Conservation (phyloP, 2,888 invertebrate species). For the Cinara cedri region DNA sequence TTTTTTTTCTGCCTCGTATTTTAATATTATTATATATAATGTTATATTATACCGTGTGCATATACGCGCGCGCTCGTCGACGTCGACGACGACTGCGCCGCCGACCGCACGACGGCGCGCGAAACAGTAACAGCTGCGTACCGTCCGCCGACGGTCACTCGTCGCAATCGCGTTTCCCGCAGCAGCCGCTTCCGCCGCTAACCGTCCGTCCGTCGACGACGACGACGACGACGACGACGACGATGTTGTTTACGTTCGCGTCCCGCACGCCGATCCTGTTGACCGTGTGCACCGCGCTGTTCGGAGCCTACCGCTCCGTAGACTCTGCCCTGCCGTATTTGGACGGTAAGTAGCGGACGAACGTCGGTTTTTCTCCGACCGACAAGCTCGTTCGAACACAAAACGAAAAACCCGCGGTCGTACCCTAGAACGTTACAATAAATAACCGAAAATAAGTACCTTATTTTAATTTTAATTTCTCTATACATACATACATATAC, state of each 20-base stretch:
- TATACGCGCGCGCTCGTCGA: slow-evolving; percentile 9
- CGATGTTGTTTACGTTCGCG: slow-evolving; percentile 2
- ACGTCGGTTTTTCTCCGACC: neutral
- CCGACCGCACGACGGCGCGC: slow-evolving; percentile 1
- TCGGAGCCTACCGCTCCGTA: neutral
- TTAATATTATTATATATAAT: too few species aligned
- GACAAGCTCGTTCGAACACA: too few species aligned
- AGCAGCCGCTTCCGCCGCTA: too few species aligned
- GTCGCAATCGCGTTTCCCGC: neutral
- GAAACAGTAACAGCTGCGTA: slow-evolving; percentile 49
- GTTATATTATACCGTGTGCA: neutral
- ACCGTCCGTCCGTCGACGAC: too few species aligned
- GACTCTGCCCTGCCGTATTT: slow-evolving; percentile 2
- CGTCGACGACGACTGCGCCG: slow-evolving; percentile 16
- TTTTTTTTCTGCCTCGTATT: too few species aligned
- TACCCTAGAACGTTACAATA: too few species aligned
- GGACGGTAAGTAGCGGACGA: slow-evolving; percentile 39
- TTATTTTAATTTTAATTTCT: too few species aligned
- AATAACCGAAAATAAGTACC: too few species aligned
- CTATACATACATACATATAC: too few species aligned
- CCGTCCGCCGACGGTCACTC: slow-evolving; percentile 41
- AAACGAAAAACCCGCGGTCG: too few species aligned
- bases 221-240: neutral
- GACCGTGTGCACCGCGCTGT: slow-evolving; percentile 7
- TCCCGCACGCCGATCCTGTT: slow-evolving; percentile 24